A percentile compares a stretch with the other conserved stretches of the same genome.
Conservation (phyloP, 2,797 vertebrate species). For the Lophotriccus pileatus region DNA sequence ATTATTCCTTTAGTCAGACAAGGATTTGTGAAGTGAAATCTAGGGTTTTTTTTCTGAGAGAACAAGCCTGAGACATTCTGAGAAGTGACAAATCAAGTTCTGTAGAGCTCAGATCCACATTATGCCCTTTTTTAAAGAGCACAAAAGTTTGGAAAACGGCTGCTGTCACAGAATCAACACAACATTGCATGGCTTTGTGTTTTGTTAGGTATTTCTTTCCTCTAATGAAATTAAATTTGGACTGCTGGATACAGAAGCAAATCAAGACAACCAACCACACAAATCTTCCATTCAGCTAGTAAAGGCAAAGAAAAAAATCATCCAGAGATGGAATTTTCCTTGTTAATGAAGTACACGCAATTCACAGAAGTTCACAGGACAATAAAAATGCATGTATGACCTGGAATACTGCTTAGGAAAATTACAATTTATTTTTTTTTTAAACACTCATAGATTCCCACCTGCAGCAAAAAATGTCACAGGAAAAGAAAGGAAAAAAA, state of each 20-base stretch:
- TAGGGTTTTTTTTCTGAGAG: background rate
- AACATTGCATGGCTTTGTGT: background rate
- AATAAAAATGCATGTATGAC: background rate
- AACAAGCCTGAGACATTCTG: background rate
- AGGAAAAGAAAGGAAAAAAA: background rate
- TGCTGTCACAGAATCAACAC: background rate
- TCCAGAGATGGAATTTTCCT: background rate
- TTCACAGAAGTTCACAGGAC: background rate
- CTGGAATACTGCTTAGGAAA: background rate
- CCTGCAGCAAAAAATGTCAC: background rate
- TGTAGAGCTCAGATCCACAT: background rate
- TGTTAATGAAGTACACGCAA: background rate
- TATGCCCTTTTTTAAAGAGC: background rate
- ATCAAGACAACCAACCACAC: background rate
- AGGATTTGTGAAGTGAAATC: background rate
- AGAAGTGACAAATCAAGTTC: background rate
- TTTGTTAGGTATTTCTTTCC: background rate
- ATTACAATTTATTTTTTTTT: background rate
- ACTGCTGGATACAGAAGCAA: background rate
- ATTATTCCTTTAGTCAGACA: background rate
- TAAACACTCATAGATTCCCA: background rate
- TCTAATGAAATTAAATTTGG: background rate
- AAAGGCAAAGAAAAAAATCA: background rate
- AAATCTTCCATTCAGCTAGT: background rate
- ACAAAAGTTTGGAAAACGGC: background rate